Conservation (phyloP, 1,140 invertebrate species). For the Anastrepha ludens region DNA sequence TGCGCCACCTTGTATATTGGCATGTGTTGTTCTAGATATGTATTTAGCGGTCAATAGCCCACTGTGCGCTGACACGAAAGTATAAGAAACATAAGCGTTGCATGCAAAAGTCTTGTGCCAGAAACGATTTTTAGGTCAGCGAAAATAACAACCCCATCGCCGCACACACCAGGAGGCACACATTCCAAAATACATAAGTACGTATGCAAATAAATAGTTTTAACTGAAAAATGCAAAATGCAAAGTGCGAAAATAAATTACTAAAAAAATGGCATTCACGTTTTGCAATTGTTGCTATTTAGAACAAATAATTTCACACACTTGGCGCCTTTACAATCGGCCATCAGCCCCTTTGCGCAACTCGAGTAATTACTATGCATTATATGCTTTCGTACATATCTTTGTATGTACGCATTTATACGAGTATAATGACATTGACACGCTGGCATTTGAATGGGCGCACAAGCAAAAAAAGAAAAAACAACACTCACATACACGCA, state of each 20-base stretch:
- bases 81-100: too few species aligned
- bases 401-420: not conserved
- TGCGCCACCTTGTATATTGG: too few species aligned
- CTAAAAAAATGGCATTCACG: not conserved
- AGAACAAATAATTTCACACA: conserved; percentile 2
- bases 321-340: not conserved
- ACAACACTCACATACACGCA: not conserved
- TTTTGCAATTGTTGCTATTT: conserved; percentile 27
- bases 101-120: too few species aligned
- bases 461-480: not conserved
- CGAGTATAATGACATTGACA: not conserved
- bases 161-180: too few species aligned
- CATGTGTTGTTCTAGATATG: too few species aligned
- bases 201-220: not conserved
- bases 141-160: not conserved
- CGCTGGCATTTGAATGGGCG: not conserved
- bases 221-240: not conserved
- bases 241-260: not conserved
- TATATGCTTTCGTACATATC: too few species aligned
- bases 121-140: not conserved
- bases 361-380: not conserved
- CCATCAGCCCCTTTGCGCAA: not conserved
- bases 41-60: too few species aligned
- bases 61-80: too few species aligned
- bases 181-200: too few species aligned